These are phyloP conservation scores for Drosophila ustulata DNA, from an alignment of 2,888 invertebrate species.

Conservation along the genomic window DNA sequence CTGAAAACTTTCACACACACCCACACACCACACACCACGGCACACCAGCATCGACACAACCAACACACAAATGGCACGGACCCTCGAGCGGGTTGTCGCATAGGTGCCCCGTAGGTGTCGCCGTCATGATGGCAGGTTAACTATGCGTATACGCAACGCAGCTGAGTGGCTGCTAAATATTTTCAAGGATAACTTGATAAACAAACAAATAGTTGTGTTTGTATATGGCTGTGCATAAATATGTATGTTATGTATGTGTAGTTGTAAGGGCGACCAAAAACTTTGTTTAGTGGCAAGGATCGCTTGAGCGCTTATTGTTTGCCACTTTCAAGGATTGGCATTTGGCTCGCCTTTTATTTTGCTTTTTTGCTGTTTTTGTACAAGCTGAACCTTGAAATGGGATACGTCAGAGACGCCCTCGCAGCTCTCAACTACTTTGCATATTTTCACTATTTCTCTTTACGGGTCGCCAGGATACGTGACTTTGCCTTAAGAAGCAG, in stretches of 20 bases:
- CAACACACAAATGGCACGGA: background rate
- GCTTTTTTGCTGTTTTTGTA: slow-evolving; percentile 16
- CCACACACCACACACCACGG: slow-evolving; percentile 14
- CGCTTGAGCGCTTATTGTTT: slow-evolving; percentile 65
- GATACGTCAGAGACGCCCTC: slow-evolving; percentile 62
- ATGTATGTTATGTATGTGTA: slow-evolving; percentile 5
- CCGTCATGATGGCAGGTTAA: slow-evolving; percentile 67
- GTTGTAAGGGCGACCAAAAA: slow-evolving; percentile 54
- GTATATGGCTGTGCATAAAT: slow-evolving; percentile 15
- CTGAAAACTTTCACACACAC: slow-evolving; percentile 56
- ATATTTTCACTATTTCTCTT: slow-evolving; percentile 78
- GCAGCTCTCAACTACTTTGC: slow-evolving; percentile 65
- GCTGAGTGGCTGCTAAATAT: slow-evolving; percentile 76
- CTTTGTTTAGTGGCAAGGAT: slow-evolving; percentile 57
- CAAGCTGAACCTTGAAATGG: slow-evolving; percentile 69
- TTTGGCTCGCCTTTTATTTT: slow-evolving; percentile 41
- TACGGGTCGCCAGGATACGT: slow-evolving; percentile 63
- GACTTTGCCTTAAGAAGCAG: slow-evolving; percentile 55
- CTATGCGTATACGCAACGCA: slow-evolving; percentile 78
- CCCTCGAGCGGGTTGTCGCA: slow-evolving; percentile 25
- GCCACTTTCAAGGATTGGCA: slow-evolving; percentile 61
- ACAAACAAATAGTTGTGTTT: slow-evolving; percentile 57
- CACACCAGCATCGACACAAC: background rate
- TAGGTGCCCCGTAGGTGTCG: slow-evolving; percentile 72
- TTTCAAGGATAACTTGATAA: slow-evolving; percentile 77